Conservation (phyloP, 1,140 invertebrate genomes). For the Trichogramma pretiosum region DNA sequence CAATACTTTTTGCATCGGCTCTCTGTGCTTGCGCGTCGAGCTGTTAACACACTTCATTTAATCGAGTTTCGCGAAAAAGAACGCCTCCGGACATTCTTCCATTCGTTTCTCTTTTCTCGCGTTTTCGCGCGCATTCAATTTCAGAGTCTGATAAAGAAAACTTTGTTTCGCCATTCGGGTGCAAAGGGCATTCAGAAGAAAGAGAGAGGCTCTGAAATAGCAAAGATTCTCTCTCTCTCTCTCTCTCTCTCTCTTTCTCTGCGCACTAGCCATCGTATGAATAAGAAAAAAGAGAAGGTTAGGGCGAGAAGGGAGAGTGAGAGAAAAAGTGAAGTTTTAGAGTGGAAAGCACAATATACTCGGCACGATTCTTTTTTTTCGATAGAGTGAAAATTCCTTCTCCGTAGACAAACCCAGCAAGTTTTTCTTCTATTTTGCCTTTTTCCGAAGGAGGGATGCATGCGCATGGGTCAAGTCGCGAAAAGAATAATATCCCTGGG, state of each 20-base stretch:
- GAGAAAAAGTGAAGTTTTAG: background rate
- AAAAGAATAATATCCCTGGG: conserved; percentile 16
- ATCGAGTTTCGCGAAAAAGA: conserved; percentile 1
- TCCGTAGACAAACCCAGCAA: conserved; percentile 11
- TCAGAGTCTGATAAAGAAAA: conserved; percentile 17
- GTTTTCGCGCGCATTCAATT: too few relatives aligned
- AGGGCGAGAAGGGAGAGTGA: background rate
- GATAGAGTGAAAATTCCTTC: conserved; percentile 18
- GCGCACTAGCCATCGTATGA: too few relatives aligned
- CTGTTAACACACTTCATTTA: conserved; percentile 7
- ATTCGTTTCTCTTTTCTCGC: too few relatives aligned
- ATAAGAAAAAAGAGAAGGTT: background rate
- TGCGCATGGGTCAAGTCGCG: conserved; percentile 9
- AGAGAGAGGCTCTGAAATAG: background rate
- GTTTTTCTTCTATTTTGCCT: conserved; percentile 7
- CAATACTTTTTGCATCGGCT: too few relatives aligned
- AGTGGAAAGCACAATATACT: background rate
- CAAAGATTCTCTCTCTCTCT: too few relatives aligned
- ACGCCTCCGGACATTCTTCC: conserved; percentile 4
- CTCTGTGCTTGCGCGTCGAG: background rate
- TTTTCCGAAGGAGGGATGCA: too few relatives aligned
- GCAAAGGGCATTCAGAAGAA: background rate
- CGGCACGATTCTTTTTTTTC: conserved; percentile 6
- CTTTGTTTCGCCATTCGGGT: conserved; percentile 10
- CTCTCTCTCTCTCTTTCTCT: too few relatives aligned